Conservation (phyloP, 1,140 invertebrate genomes). For the Calephelis nemesis region DNA sequence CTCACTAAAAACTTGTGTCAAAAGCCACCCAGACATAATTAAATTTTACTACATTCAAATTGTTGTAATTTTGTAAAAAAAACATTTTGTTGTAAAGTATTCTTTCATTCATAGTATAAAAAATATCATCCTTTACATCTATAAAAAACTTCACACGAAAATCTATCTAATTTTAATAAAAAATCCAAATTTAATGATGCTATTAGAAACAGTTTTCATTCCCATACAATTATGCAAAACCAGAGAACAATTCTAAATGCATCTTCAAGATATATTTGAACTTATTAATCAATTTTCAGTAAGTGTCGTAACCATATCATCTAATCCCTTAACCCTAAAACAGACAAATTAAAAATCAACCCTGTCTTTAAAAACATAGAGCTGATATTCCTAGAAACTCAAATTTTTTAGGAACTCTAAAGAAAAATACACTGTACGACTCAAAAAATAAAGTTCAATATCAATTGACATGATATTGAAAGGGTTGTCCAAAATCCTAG, state of each 20-base stretch:
- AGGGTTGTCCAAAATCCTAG: slow-evolving; percentile 59
- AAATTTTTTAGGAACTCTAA: neutral
- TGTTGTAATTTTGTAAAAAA: too few species aligned
- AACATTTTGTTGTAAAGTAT: too few species aligned
- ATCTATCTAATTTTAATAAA: slow-evolving; percentile 23
- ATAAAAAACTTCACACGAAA: too few species aligned
- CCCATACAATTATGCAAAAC: slow-evolving; percentile 51
- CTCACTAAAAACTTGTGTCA: too few species aligned
- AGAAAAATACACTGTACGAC: slow-evolving; percentile 29
- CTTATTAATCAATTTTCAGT: slow-evolving; percentile 62
- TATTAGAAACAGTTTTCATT: slow-evolving; percentile 27
- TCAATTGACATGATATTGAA: slow-evolving; percentile 8
- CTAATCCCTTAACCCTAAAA: slow-evolving; percentile 57
- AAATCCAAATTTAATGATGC: slow-evolving; percentile 35
- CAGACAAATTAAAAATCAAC: slow-evolving; percentile 3
- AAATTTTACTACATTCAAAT: too few species aligned
- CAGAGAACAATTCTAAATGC: slow-evolving; percentile 49
- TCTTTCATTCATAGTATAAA: too few species aligned
- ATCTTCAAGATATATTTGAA: slow-evolving; percentile 46
- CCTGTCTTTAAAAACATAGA: neutral
- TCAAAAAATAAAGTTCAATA: slow-evolving; percentile 10
- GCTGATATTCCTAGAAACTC: slow-evolving; percentile 4
- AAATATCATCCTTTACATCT: too few species aligned
- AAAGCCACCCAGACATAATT: too few species aligned
- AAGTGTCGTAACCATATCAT: slow-evolving; percentile 32